Conservation (phyloP, 2,797 vertebrate species). For the Lutjanus argentimaculatus region DNA sequence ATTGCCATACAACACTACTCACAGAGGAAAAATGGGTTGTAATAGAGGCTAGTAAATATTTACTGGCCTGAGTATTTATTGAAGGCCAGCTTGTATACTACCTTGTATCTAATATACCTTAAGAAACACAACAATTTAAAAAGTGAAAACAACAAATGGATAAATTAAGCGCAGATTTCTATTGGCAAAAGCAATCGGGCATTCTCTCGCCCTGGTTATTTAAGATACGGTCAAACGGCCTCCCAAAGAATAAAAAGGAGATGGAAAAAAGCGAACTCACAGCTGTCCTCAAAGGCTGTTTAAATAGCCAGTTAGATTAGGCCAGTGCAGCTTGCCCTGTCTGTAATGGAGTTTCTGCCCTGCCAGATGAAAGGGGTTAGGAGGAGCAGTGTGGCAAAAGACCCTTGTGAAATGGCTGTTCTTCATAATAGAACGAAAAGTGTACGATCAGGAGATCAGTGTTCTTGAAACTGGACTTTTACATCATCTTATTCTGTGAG, state of each 20-base stretch:
- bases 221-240: constrained; percentile 35
- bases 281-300: constrained; percentile 52
- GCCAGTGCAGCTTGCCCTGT: constrained; percentile 41
- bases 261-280: constrained; percentile 28
- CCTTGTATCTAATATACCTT: not conserved
- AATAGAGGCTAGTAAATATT: not conserved
- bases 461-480: constrained; percentile 30
- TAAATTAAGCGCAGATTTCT: constrained; percentile 1
- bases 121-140: not conserved
- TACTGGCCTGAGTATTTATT: not conserved
- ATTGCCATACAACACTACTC: no score
- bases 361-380: constrained; percentile 57
- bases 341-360: constrained; percentile 71
- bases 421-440: constrained; percentile 60
- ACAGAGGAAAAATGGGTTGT: no score
- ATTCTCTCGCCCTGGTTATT: constrained; percentile 13
- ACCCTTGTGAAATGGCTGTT: constrained; percentile 40
- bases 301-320: constrained; percentile 68
- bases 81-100: not conserved
- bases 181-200: not conserved
- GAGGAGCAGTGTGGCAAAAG: constrained; percentile 35
- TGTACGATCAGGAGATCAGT: constrained; percentile 37
- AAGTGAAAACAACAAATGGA: constrained; percentile 3
- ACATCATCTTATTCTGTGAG: not conserved
- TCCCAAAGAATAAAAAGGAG: constrained; percentile 25